Conservation (phyloP, 2,113 vertebrate genomes). For the Calidris pugnax region DNA sequence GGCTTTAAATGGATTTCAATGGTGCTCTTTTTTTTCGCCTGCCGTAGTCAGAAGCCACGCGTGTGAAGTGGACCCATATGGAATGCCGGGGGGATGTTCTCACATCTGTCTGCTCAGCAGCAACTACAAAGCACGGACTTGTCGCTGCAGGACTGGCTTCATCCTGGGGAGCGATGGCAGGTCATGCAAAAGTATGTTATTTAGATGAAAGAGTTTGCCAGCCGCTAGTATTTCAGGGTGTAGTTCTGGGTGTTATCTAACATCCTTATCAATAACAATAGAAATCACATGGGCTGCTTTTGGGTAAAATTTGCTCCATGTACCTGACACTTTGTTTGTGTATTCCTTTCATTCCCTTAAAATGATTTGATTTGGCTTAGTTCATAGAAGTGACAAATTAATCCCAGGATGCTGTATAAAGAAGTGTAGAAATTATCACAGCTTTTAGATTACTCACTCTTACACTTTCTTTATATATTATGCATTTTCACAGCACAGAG, state of each 20-base stretch:
- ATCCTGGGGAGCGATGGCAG: constrained; percentile 87
- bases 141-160: constrained; percentile 93
- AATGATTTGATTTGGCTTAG: background rate
- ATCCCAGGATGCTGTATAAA: background rate
- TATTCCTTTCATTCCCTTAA: background rate
- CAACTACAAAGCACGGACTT: constrained; percentile 92
- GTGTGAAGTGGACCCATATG: constrained; percentile 84
- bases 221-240: background rate
- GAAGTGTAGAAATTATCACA: background rate
- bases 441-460: background rate
- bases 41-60: constrained; percentile 88
- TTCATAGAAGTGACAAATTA: background rate
- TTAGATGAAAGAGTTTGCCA: constrained; percentile 11
- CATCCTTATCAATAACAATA: background rate
- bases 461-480: background rate
- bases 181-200: constrained; percentile 97
- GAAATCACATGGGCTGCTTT: background rate
- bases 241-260: background rate
- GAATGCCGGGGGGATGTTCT: constrained; percentile 87
- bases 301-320: background rate
- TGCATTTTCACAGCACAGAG: background rate
- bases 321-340: background rate
- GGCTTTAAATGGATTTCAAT: constrained; percentile 26
- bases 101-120: constrained; percentile 94
- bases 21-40: constrained; percentile 40